These are phyloP conservation scores for Reinhardtius hippoglossoides DNA, from an alignment of 2,113 vertebrate genomes.

Conservation along the genomic window DNA sequence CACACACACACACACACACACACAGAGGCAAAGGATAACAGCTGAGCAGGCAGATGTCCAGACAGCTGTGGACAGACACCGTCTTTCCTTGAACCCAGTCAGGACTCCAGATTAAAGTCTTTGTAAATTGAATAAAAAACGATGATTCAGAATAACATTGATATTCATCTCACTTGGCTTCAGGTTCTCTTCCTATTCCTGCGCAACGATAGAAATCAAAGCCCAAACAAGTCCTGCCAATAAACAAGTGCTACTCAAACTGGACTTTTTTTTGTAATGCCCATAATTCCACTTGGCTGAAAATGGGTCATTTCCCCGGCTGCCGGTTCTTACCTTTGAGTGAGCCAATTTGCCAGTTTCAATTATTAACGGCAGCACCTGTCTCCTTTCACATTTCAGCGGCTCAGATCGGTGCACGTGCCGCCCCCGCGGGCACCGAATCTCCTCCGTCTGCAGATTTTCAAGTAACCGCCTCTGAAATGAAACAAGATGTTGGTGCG, in stretches of 20 bases:
- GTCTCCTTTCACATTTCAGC: conserved; percentile 61
- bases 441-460: conserved; percentile 38
- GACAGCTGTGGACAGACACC: conserved; percentile 58
- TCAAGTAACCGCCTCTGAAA: conserved; percentile 38
- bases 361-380: conserved; percentile 75
- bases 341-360: conserved; percentile 70
- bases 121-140: conserved; percentile 29
- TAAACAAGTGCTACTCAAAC: conserved; percentile 34
- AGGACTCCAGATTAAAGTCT: conserved; percentile 22
- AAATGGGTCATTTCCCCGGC: conserved; percentile 64
- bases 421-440: conserved; percentile 29
- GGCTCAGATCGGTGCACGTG: conserved; percentile 40
- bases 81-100: conserved; percentile 17
- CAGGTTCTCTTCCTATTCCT: conserved; percentile 8
- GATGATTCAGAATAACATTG: conserved; percentile 46
- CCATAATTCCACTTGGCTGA: conserved; percentile 49
- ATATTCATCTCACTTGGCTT: conserved; percentile 36
- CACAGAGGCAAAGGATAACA: conserved; percentile 15
- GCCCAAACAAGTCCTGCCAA: conserved; percentile 30
- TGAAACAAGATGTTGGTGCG: conserved; percentile 39
- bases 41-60: conserved; percentile 65
- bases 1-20: not conserved
- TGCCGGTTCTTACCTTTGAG: conserved; percentile 51
- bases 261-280: conserved; percentile 27
- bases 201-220: conserved; percentile 4